Evolutionary conservation across 2,797 vertebrate genomes (phyloP).

Genomic region (Babyrousa celebensis): DNA sequence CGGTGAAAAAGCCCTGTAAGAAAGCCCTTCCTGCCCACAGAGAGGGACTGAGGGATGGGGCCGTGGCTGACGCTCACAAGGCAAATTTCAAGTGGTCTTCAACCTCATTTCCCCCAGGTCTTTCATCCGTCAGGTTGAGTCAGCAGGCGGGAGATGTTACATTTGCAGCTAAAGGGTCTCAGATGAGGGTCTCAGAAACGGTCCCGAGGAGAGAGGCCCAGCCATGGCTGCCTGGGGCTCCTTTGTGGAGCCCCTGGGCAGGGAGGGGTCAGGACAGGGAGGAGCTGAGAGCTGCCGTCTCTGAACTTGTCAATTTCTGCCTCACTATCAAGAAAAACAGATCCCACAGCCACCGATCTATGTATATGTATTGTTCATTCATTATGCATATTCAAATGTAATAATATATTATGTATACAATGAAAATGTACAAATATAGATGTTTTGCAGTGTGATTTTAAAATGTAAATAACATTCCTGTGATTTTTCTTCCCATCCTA

Average conservation of each 20-base stretch:
- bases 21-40: background rate
- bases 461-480: background rate
- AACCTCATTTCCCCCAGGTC: too few species aligned
- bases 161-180: background rate
- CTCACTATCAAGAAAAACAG: background rate
- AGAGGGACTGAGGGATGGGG: background rate
- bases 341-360: background rate
- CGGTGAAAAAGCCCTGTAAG: accelerated
- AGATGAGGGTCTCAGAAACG: background rate
- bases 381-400: background rate
- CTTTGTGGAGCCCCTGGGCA: background rate
- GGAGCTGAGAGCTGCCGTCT: background rate
- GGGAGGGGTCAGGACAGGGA: background rate
- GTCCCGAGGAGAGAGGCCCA: background rate
- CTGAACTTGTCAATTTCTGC: background rate
- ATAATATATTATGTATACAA: background rate
- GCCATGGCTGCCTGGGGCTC: background rate
- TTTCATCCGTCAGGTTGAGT: background rate
- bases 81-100: background rate
- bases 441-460: background rate
- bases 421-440: background rate
- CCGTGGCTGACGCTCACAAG: background rate
- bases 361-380: slow-evolving; percentile 27
- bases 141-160: accelerated
- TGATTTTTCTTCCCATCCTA: background rate